Conservation (phyloP, 2,888 invertebrate genomes). For the Podabrus alpinus region DNA sequence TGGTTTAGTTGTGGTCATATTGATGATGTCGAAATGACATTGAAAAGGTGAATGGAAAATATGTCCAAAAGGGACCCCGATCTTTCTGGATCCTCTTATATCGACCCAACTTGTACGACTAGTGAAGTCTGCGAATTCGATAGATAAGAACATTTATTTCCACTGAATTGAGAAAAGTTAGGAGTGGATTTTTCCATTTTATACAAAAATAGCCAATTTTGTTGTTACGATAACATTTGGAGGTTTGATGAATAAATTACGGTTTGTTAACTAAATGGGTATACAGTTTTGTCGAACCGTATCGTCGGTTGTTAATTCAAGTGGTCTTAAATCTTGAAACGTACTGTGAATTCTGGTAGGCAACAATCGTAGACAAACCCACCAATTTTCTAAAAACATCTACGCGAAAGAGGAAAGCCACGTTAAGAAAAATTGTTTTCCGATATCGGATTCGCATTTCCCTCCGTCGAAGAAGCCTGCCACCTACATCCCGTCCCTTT, state of each 20-base stretch:
- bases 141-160: constrained; percentile 27
- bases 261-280: background rate
- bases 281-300: constrained; percentile 5
- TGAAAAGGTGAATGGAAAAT: constrained; percentile 45
- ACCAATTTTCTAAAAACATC: constrained; percentile 37
- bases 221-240: background rate
- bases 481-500: constrained; percentile 38
- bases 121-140: constrained; percentile 20
- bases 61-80: constrained; percentile 38
- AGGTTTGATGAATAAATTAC: background rate
- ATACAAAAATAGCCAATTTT: constrained; percentile 20
- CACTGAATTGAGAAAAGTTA: constrained; percentile 11
- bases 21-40: constrained; percentile 46
- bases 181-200: constrained; percentile 24
- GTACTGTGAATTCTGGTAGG: constrained; percentile 32
- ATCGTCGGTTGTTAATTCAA: constrained; percentile 16
- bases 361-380: constrained; percentile 36
- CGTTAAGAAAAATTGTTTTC: constrained; percentile 59
- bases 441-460: constrained; percentile 55
- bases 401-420: constrained; percentile 39
- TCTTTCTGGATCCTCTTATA: constrained; percentile 21
- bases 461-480: constrained; percentile 34
- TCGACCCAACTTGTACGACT: constrained; percentile 19
- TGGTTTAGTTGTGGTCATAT: constrained; percentile 47
- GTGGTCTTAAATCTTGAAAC: constrained; percentile 21